Base-by-base conservation (phyloP, 1,140 invertebrate species). In the Bathynomus jamesi region DNA sequence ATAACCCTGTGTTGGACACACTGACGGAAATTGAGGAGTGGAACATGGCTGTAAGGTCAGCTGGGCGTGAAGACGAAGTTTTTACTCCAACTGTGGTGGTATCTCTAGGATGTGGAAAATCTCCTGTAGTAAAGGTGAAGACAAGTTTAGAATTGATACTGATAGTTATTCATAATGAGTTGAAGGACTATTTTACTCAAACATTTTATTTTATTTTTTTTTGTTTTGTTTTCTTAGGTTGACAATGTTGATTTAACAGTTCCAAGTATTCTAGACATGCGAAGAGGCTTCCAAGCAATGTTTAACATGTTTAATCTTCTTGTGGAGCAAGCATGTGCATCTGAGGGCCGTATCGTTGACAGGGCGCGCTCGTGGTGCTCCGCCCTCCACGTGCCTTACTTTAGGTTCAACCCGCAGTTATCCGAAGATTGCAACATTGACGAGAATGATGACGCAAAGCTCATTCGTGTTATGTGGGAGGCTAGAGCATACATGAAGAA, bases 1-100 rank as follows among this genome's bases (percentile, higher is more conserved):
- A 99, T 80, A 99, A 99, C 81, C 96, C 96, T 0, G 97, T 96
- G 0, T 81, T 98, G 53, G 96, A 98, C 80, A 89, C 92, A 0
- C 83, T 98, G 61, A 94, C 95, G 0, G 96, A 99, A 83, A 90
- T 99, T 29, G 88, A 93, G 46, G 93, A 98, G 80, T 91, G 95
- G 79, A 92, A 95, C 78, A 83, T 91, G 63, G 75, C 75, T n/a
- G 71, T 73, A 27, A 28, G 75, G 24, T 32, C 69, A 11, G 40
- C 62, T 0, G 86, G 86, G 0, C 83, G 87, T 27, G 82, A 83
- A 31, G 78, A 84, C 0, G 87, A 90, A 76, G 84, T 86, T 3
- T 81, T 82, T 28, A 86, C 87, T 7, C 81, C 88, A 2, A 85
- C 83, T 0, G 78, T 88, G 24, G 88, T 91, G 0, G 86, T 91